Percentiles rank a stretch among this genome's conserved stretches.
phyloP scores from a whole-genome alignment of 2,113 vertebrate species.

The Cyphomyrus plagiostoma region DNA sequence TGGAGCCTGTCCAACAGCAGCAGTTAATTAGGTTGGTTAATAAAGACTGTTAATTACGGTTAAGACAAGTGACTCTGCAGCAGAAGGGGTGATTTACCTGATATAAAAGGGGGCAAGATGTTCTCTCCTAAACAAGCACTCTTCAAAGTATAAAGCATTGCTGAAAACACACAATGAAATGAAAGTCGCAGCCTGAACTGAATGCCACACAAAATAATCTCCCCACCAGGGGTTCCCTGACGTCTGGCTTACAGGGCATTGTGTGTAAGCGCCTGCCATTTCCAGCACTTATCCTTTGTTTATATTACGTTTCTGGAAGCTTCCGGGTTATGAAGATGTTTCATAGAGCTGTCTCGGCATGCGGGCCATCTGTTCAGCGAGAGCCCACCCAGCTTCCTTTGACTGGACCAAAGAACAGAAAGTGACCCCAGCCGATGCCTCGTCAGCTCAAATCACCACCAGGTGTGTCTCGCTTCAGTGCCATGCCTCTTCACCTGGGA shows the following conservation, averaged over 20 bases:
- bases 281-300: background rate
- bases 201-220: background rate
- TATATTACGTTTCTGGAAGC: background rate
- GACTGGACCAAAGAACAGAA: background rate
- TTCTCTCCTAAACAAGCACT: slow-evolving; percentile 1
- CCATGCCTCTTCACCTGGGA: background rate
- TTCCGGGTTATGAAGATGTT: background rate
- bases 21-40: background rate
- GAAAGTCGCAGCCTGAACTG: background rate
- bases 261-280: background rate
- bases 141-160: background rate
- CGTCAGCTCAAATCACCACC: background rate
- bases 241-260: background rate
- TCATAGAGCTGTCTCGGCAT: background rate
- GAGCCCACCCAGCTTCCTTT: background rate
- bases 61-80: background rate
- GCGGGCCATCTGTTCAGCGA: background rate
- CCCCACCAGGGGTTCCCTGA: background rate
- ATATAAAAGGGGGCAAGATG: background rate
- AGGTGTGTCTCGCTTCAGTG: background rate
- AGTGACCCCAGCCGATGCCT: background rate
- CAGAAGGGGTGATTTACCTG: background rate
- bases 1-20: background rate
- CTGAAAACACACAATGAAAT: background rate
- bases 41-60: background rate